Evolutionary conservation across 92 coral and sea anemone species (phyloP).

Genomic region (Epizoanthus illoricatus): DNA sequence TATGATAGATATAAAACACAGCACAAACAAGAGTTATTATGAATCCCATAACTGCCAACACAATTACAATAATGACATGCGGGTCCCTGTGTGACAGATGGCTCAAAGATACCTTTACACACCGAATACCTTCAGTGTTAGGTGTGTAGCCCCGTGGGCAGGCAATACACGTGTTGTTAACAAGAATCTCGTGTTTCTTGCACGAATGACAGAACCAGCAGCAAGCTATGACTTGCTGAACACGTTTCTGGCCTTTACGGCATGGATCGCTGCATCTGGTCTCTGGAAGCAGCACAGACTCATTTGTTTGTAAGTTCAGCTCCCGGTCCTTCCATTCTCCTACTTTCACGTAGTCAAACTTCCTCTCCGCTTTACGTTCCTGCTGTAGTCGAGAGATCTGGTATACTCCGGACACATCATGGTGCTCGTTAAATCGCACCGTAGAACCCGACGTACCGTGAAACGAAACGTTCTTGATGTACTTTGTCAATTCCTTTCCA

Average conservation of each 20-base stretch:
- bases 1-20: slow-evolving; percentile 32
- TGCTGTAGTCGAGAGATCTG: slow-evolving; percentile 22
- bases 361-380: not conserved
- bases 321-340: slow-evolving; percentile 42
- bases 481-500: slow-evolving; percentile 35
- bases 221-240: slow-evolving; percentile 25
- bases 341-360: slow-evolving; percentile 7
- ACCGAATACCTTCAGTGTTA: not conserved
- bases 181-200: slow-evolving; percentile 32
- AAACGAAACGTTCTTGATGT: slow-evolving; percentile 30
- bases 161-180: slow-evolving; percentile 40
- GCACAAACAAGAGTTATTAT: slow-evolving; percentile 28
- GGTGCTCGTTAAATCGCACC: slow-evolving; percentile 22
- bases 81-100: slow-evolving; percentile 36
- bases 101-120: slow-evolving; percentile 18
- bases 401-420: slow-evolving; percentile 43
- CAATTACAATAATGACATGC: slow-evolving; percentile 31
- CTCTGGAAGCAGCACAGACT: slow-evolving; percentile 10
- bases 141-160: slow-evolving; percentile 41
- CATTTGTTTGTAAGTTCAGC: slow-evolving; percentile 3
- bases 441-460: slow-evolving; percentile 36
- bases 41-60: slow-evolving; percentile 40
- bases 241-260: slow-evolving; percentile 18
- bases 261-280: slow-evolving; percentile 38
- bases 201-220: slow-evolving; percentile 52